Percentiles rank a stretch among this genome's conserved stretches.
Conservation (phyloP, 2,113 vertebrate genomes). For the Copsychus sechellarum region DNA sequence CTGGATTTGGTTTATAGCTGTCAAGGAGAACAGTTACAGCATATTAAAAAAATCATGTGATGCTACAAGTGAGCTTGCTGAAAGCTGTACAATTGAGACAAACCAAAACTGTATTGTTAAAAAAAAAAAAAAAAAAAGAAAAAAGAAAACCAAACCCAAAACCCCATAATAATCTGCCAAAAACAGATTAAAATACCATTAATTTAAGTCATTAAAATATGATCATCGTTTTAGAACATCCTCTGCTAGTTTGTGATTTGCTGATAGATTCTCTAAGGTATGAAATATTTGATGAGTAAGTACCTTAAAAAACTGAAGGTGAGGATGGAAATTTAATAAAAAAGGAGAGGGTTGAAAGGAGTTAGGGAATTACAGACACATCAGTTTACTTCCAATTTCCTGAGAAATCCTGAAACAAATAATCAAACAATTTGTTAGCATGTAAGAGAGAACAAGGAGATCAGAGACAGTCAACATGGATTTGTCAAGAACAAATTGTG, state of each 20-base stretch:
- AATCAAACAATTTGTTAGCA: background rate
- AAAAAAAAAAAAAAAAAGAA: too few species aligned
- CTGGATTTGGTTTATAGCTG: background rate
- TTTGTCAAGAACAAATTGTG: slow-evolving; percentile 8
- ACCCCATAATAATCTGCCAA: background rate
- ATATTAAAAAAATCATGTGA: background rate
- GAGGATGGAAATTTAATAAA: background rate
- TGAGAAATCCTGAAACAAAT: background rate
- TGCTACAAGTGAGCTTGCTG: background rate
- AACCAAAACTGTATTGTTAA: background rate
- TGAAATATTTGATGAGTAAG: background rate
- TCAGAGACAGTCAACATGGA: background rate
- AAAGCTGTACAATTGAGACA: background rate
- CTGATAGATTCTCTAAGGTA: background rate
- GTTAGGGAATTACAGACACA: background rate
- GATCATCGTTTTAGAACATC: background rate
- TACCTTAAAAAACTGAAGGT: background rate
- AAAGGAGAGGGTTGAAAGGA: background rate
- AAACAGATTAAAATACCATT: background rate
- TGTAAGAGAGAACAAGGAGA: slow-evolving; percentile 4
- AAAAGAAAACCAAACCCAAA: background rate
- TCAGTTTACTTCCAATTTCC: background rate
- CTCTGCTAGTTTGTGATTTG: background rate
- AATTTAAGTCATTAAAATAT: background rate
- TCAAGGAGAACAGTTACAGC: background rate